Evolutionary conservation across 2,797 vertebrate species (phyloP).

Genomic region (Scolopax bukidnonensis): DNA sequence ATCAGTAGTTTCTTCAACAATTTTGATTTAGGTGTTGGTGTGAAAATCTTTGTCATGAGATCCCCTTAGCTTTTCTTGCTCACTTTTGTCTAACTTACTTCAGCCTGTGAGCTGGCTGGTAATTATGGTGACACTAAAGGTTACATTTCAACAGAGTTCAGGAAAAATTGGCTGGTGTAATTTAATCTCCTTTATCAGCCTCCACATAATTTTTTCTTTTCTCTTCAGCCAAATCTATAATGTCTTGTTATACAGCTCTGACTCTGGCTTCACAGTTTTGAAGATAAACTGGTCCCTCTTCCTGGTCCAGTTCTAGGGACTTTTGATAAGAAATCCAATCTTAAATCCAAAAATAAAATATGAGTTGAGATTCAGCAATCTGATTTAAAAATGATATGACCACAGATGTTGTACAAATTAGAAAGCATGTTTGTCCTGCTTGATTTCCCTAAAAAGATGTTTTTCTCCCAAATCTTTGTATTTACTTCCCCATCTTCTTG

Average conservation of each 20-base stretch:
- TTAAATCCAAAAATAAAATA: neutral
- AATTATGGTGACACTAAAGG: neutral
- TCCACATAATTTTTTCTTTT: neutral
- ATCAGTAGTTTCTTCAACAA: neutral
- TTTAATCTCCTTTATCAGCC: neutral
- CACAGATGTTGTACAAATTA: neutral
- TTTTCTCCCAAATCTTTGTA: neutral
- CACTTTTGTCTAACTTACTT: neutral
- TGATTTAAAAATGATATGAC: neutral
- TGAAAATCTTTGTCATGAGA: neutral
- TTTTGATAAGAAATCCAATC: neutral
- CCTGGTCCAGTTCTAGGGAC: neutral
- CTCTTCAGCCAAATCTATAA: neutral
- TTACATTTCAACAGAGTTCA: neutral
- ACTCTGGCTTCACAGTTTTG: neutral
- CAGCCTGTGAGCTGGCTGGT: neutral
- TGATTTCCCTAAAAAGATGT: neutral
- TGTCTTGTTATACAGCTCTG: neutral
- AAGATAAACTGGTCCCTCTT: neutral
- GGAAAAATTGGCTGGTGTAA: neutral
- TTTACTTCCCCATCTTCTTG: neutral
- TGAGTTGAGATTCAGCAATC: neutral
- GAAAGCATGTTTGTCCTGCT: neutral
- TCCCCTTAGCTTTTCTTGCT: neutral
- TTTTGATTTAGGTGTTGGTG: neutral